A percentile compares a stretch with the other conserved stretches of the same genome.
Conservation (phyloP, 2,113 vertebrate genomes). For the Salvator merianae region DNA sequence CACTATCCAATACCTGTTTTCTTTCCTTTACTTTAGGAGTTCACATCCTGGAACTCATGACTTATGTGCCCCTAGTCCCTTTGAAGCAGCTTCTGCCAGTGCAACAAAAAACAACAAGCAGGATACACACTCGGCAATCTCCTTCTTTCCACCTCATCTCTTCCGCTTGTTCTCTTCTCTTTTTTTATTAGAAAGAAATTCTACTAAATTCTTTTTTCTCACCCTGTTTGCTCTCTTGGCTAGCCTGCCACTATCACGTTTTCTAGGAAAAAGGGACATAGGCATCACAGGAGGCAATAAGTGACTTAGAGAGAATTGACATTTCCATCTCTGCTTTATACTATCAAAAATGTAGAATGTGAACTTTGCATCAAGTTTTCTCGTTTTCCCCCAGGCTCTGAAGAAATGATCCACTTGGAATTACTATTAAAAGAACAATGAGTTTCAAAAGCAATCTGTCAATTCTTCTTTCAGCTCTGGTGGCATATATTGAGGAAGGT, state of each 20-base stretch:
- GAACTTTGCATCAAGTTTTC: slow-evolving; percentile 5
- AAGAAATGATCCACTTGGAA: neutral
- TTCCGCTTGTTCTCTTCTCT: too few relatives aligned
- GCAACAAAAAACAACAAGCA: too few relatives aligned
- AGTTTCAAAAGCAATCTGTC: slow-evolving; percentile 24
- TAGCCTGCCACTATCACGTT: neutral
- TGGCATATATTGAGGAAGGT: slow-evolving; percentile 36
- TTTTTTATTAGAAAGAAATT: too few relatives aligned
- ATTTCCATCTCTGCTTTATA: neutral
- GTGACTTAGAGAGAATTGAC: neutral
- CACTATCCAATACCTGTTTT: too few relatives aligned
- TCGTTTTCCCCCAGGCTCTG: slow-evolving; percentile 5
- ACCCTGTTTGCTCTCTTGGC: too few relatives aligned
- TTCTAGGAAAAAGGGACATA: neutral
- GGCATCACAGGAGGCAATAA: neutral
- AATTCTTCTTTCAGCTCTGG: neutral
- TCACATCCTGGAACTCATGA: too few relatives aligned
- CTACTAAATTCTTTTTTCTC: too few relatives aligned
- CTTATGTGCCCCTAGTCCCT: too few relatives aligned
- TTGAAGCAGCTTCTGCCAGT: too few relatives aligned
- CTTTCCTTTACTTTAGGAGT: too few relatives aligned
- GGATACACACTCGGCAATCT: too few relatives aligned
- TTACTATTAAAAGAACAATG: slow-evolving; percentile 37
- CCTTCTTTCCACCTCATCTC: too few relatives aligned
- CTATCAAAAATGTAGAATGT: neutral